Conservation (phyloP, 1,140 invertebrate genomes). For the Cyrtorhinus lividipennis region DNA sequence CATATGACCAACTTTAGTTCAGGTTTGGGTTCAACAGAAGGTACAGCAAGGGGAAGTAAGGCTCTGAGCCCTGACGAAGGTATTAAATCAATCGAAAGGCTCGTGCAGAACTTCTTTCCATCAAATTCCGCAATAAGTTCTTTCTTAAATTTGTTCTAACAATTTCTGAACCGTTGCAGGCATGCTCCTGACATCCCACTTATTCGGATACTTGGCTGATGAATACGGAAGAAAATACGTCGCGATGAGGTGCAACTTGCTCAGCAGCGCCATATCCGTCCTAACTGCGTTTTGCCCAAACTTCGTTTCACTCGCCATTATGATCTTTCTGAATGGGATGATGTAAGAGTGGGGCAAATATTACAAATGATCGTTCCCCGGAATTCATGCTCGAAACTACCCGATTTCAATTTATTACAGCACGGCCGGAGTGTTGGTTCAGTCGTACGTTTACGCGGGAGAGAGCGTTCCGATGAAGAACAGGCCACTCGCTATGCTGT, state of each 20-base stretch:
- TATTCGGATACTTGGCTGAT: not conserved
- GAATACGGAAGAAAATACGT: not conserved
- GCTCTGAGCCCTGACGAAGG: not conserved
- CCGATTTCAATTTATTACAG: not conserved
- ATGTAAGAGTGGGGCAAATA: not conserved
- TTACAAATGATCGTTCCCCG: too few relatives aligned
- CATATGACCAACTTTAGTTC: too few relatives aligned
- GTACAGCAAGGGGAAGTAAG: not conserved
- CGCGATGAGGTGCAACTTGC: not conserved
- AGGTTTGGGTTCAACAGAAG: not conserved
- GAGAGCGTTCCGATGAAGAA: not conserved
- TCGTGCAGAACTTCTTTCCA: not conserved
- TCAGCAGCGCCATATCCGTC: not conserved
- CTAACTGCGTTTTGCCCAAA: not conserved
- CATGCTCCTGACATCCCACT: not conserved
- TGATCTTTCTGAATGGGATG: not conserved
- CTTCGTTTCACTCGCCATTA: not conserved
- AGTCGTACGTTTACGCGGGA: not conserved
- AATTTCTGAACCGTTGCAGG: too few relatives aligned
- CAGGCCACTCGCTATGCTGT: not conserved
- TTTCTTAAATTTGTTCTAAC: too few relatives aligned
- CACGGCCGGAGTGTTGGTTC: not conserved
- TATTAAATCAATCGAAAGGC: not conserved
- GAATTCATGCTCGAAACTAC: too few relatives aligned
- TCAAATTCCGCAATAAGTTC: too few relatives aligned